Conservation (phyloP, 2,797 vertebrate genomes). For the Sandelia bainsii region DNA sequence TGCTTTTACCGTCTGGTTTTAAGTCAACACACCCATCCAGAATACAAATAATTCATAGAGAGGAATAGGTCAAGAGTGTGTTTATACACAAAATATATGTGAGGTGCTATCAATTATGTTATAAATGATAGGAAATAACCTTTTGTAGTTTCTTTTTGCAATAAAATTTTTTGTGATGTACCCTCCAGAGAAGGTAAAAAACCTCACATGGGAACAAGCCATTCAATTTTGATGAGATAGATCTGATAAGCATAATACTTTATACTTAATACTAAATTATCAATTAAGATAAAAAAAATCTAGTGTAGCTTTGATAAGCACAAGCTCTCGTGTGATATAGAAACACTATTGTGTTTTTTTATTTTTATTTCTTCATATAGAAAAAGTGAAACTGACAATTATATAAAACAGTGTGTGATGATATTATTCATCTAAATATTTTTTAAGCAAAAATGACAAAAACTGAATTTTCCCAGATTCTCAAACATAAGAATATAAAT, state of each 20-base stretch:
- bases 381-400: background rate
- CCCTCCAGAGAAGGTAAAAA: no score
- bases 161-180: no score
- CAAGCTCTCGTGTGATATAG: background rate
- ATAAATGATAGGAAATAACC: background rate
- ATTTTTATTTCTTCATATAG: background rate
- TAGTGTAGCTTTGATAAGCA: background rate
- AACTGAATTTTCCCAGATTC: background rate
- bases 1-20: conserved; percentile 10
- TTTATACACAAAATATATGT: background rate
- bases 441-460: background rate
- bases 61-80: background rate
- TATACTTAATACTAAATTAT: background rate
- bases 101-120: background rate
- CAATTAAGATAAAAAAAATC: background rate
- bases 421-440: background rate
- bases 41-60: background rate
- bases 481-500: background rate
- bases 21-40: conserved; percentile 4
- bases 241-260: background rate
- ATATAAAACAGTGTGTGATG: background rate
- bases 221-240: no score
- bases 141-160: background rate
- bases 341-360: no score
- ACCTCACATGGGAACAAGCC: no score